Conservation (phyloP, 2,113 vertebrate species). For the Coracopsis vasa region DNA sequence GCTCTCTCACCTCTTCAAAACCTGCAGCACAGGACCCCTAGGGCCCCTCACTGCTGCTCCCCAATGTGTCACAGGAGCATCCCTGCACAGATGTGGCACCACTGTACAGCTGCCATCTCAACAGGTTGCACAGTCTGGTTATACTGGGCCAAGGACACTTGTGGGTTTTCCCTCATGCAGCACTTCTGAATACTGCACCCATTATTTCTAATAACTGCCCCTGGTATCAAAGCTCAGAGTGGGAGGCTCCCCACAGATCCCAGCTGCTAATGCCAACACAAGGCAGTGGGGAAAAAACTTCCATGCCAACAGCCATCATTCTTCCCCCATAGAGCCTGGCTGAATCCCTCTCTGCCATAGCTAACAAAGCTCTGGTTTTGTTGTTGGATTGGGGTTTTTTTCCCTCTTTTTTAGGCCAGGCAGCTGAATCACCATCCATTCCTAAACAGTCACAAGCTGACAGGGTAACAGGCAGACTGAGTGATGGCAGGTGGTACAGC, state of each 20-base stretch:
- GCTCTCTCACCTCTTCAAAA: not conserved
- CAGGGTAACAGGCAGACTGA: not conserved
- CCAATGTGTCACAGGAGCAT: not conserved
- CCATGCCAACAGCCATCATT: not conserved
- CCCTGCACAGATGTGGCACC: not conserved
- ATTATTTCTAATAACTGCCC: not conserved
- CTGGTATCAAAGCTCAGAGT: not conserved
- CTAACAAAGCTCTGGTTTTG: not conserved
- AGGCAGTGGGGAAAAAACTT: not conserved
- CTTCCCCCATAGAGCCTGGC: not conserved
- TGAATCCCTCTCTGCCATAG: not conserved
- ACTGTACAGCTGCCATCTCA: not conserved
- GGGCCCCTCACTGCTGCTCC: not conserved
- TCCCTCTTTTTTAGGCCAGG: not conserved
- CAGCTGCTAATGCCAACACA: not conserved
- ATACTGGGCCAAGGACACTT: not conserved
- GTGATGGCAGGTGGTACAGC: not conserved
- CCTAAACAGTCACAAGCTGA: not conserved
- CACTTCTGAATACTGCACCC: not conserved
- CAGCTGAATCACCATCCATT: not conserved
- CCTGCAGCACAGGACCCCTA: not conserved
- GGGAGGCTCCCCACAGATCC: not conserved
- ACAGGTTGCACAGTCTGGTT: fast-evolving
- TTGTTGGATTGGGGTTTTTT: not conserved
- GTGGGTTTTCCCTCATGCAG: not conserved